Percentiles rank a stretch among this genome's conserved stretches.
phyloP scores from a whole-genome alignment of 2,113 vertebrate genomes.

The Andinoacara biseriatus region DNA sequence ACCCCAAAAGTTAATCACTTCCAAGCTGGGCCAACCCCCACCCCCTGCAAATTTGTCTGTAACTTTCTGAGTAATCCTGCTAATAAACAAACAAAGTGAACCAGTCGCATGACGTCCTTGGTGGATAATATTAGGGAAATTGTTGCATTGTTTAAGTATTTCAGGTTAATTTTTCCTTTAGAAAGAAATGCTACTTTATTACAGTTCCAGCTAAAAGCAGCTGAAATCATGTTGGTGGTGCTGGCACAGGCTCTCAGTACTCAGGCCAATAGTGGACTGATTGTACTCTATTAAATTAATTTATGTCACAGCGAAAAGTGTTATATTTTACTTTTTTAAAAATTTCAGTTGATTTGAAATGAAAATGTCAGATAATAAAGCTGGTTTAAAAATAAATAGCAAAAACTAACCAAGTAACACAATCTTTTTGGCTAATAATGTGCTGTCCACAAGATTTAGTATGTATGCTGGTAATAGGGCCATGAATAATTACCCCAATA shows the following conservation, averaged over 20 bases:
- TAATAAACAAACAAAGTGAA: background rate
- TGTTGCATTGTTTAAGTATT: background rate
- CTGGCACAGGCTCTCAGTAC: no score
- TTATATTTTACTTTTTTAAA: background rate
- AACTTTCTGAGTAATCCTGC: background rate
- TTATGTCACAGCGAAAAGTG: background rate
- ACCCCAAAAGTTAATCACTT: background rate
- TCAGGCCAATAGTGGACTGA: background rate
- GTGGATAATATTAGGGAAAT: background rate
- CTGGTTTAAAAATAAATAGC: background rate
- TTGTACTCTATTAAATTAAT: background rate
- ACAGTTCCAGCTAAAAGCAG: background rate
- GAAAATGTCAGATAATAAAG: background rate
- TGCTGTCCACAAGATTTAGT: background rate
- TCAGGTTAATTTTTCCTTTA: background rate
- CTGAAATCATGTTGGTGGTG: background rate
- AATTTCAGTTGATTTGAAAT: background rate
- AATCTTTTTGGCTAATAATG: background rate
- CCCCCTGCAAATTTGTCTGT: background rate
- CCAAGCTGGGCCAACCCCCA: background rate
- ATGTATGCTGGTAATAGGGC: background rate
- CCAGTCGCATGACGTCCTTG: background rate
- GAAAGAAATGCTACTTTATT: background rate
- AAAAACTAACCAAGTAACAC: background rate
- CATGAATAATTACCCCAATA: background rate